A percentile compares a stretch with the other conserved stretches of the same genome.
phyloP scores from a whole-genome alignment of 2,888 invertebrate species.

The Augiades crinisus region DNA sequence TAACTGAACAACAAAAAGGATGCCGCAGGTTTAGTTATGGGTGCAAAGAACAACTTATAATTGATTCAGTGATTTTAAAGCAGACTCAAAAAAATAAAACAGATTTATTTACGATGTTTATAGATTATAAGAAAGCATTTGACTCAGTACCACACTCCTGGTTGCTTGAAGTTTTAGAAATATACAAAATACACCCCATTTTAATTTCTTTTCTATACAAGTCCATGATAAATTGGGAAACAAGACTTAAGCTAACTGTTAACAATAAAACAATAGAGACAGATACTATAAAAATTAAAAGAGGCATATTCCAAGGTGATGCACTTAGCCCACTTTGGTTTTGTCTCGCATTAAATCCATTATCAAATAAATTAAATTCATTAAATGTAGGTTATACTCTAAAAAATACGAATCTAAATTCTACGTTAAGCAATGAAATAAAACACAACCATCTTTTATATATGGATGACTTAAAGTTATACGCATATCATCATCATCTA shows the following conservation, averaged over 20 bases:
- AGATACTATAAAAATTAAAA: conserved; percentile 23
- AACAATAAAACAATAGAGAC: not conserved
- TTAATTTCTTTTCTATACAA: conserved; percentile 13
- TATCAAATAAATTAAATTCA: conserved; percentile 5
- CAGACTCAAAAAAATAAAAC: too few species aligned
- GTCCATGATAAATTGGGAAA: conserved; percentile 25
- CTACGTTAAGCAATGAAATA: too few species aligned
- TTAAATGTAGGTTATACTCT: too few species aligned
- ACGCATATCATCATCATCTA: not conserved
- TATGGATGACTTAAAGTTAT: too few species aligned
- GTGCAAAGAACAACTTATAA: too few species aligned
- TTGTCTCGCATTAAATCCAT: too few species aligned
- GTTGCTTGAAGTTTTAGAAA: conserved; percentile 13
- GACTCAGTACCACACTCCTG: conserved; percentile 27
- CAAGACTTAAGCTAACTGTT: conserved; percentile 9
- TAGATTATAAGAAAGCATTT: conserved; percentile 25
- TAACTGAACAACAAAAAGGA: conserved; percentile 18
- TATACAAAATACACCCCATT: conserved; percentile 25
- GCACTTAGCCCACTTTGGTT: conserved; percentile 27
- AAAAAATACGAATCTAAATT: too few species aligned
- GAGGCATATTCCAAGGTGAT: conserved; percentile 31
- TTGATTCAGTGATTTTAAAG: too few species aligned
- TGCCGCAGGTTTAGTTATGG: too few species aligned
- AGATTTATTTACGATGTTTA: too few species aligned
- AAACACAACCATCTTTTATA: too few species aligned